Base-by-base conservation (phyloP, 2,113 vertebrate species). In the Bos javanicus region DNA sequence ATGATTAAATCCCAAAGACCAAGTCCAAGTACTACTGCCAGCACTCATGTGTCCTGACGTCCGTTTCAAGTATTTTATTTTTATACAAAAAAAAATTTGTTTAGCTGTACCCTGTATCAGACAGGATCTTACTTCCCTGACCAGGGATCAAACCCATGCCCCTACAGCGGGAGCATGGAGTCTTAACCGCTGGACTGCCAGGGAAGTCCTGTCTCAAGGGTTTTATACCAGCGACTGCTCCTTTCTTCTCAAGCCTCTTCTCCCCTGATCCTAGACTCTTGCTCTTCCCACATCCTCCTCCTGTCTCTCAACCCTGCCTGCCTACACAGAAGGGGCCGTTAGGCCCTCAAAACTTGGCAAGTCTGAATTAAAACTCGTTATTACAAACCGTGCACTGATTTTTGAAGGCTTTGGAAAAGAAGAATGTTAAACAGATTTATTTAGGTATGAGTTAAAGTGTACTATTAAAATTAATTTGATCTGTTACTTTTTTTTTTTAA, bases 321-420 rank as follows among this genome's bases (percentile, higher is more conserved):
- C 64, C 16, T 1, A 19, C 30, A 23, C 28, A 17, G 74, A 6
- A n/a, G 89, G 52, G 59, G 11, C n/a, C 1, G 0, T 33, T 5
- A 9, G 9, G 50, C 80, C 33, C 23, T 23, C 17, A 48, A 83
- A 59, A 21, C 5, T 16, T 76, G 33, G 25, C 19, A 3, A 26
- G 1, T 95, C 54, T 3, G 30, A 46, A 57, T 26, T 13, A 71
- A 90, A 25, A 46, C 3, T 57, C 7, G 0, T 9, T 12, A 11
- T 33, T 3, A 8, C 7, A 7, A 56, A 33, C 8, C 1, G 2
- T 4, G 5, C 13, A 7, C 36, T 26, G 71, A 33, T 9, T 64
- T 56, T 46, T 4, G 17, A 87, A 67, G 48, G 60, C 54, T 30
- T 26, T 39, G 28, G 54, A n/a, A n/a, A 48, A 28, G 9, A 71